Base-by-base conservation (phyloP, 2,797 vertebrate genomes). In the Artibeus lituratus region DNA sequence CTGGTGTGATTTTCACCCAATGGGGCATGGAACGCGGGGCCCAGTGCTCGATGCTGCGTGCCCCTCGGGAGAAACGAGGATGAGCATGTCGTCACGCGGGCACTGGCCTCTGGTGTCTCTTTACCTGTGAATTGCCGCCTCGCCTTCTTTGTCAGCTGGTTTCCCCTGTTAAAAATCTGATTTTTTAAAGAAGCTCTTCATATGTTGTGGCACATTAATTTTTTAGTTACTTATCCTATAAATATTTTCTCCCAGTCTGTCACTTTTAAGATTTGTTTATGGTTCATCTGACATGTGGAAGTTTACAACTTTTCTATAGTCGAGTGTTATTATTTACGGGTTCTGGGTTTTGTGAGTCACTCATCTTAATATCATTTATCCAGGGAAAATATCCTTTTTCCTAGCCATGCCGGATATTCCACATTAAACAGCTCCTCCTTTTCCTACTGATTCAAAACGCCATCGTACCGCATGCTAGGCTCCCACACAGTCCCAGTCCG, bases 191-290 rank as follows among this genome's bases (percentile, higher is more conserved):
- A 76, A 69, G 14, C 6, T 73, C 65, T 72, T 73, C 12, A 9
- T 76, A 62, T 69, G 70, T 69, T 88, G 9, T 88, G 81, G 18
- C 69, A 37, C 77, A 80, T 87, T 78, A 77, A 77, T 92, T 85
- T 78, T 80, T 76, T 53, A 10, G 11, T 62, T 81, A 55, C 21
- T 44, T 94, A n/a, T 12, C 16, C 57, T 65, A 22, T 82, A 82
- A 89, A 70, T 86, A 90, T 65, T 83, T 91, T 62, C 55, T 82
- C 62, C 49, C 32, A 62, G 37, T 32, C 69, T 94, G 70, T 26
- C 39, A 47, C 78, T 80, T 42, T 55, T 26, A 29, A 1, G 6
- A 49, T 78, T 90, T 67, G 62, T 81, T 81, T 92, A 21, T 42
- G 51, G 37, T 55, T 81, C 22, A 0, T 57, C n/a, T 93, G 70